Evolutionary conservation across 2,113 vertebrate genomes (phyloP), one percentile per base, ranked within the genome.

Genomic region (Pelodiscus sinensis): DNA sequence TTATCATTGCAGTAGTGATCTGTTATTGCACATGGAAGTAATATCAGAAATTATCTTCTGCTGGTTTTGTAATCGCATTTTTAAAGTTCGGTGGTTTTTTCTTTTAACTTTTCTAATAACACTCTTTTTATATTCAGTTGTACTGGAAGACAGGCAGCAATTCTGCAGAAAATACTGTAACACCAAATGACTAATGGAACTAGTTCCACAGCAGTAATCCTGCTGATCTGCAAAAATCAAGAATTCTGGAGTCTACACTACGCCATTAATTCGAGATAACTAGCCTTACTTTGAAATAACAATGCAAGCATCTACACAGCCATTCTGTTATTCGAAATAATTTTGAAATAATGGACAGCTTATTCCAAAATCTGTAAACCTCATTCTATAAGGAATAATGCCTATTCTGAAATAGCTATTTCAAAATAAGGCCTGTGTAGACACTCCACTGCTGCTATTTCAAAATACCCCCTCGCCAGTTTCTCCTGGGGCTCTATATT

Each of bases 161-260:
- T 95, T 95, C 90, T 91, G 57, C 82, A 90, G 95, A 97, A 94
- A 91, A 90, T 1, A 94, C 71, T 60, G 95, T 52, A 73, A 94
- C 94, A 88, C 96, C 87, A 92, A 55, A 90, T 97, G 92, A 94
- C 96, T 96, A 96, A 96, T 92, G 97, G 96, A 97, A 96, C 85
- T 85, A 88, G 77, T 96, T 92, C 95, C 96, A 94, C 54, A 87
- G 60, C 84, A 87, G 27, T 94, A 78, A 87, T 79, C 81, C 84
- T 80, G 75, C 92, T 84, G 62, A 91, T 96, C 22, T 52, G 65
- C 54, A 79, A 88, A 96, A 96, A 89, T 92, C 50, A 91, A 93
- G 65, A 81, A 57, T 90, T 93, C 97, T 58, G 83, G 94, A 91
- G 62, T 54, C 52, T 54, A 54, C 10, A 54, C 52, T 54, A 44